Base-by-base conservation (phyloP, 2,113 vertebrate genomes). In the Sinocyclocheilus anshuiensis region DNA sequence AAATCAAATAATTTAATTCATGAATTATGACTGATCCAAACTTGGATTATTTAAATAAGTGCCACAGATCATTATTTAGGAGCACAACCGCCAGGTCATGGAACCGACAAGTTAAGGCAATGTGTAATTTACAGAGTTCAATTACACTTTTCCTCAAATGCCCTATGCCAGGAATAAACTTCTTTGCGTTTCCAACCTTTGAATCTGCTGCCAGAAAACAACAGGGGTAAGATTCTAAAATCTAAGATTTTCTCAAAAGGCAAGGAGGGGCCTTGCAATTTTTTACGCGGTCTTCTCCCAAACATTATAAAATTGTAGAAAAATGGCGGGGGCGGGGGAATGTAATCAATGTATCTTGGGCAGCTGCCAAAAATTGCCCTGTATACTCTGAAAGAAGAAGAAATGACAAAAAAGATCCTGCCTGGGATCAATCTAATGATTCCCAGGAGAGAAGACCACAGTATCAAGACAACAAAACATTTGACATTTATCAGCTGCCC, bases 401-500 rank as follows among this genome's bases (percentile, higher is more conserved):
- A 85, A 22, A 80, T 33, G 18, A 9, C 26, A 57, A 57, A 74
- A 74, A 12, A 3, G 10, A 6, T 5, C 15, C 29, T 24, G 8
- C 36, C 67, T 84, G 7, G 24, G 10, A 57, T 72, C 55, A 83
- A 69, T 76, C 33, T 50, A 22, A 9, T 20, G 77, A 45, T 83
- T 53, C 24, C 22, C 77, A 13, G 4, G 11, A 79, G 29, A 79
- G 20, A 79, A 59, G 26, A 3, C 29, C 77, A 79, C 4, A n/a
- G 74, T 71, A 81, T 55, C 80, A 45, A 69, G 69, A 74, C 69
- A 65, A 36, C 59, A 76, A 85, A 85, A 88, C 78, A 84, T 79
- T 16, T 79, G 75, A 79, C 76, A 86, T 84, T 74, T 86, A 78
- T 83, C 55, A 79, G 65, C 75, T 79, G 75, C 65, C n/a, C 75